Evolutionary conservation across 2,888 invertebrate genomes (phyloP), one percentile per base, ranked within the genome.

Genomic region (Hololepta plana): DNA sequence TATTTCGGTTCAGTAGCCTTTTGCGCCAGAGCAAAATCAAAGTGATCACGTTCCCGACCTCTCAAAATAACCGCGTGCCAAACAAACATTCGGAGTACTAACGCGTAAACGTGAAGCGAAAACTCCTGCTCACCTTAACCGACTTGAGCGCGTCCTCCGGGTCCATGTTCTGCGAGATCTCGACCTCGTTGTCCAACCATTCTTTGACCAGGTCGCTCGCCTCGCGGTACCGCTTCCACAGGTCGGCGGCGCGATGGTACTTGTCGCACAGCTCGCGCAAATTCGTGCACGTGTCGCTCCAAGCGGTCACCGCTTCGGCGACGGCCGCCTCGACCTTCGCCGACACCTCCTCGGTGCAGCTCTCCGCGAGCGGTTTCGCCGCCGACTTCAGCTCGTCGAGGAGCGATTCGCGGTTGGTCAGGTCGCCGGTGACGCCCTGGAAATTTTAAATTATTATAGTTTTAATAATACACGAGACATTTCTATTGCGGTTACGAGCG

Each of bases 151-250:
- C 72, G 51, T 80, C 73, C 24, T 64, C 65, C 9, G 80, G 76
- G 24, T 73, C 62, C 42, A 82, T 59, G 36, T 72, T 66, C 40
- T 70, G 70, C 28, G 76, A 65, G 26, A 63, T 62, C 38, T 72
- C 72, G 63, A 80, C 73, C 51, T 77, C 75, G 47, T 81, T 66
- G 47, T 82, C 79, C 21, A 73, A 67, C 66, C 75, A 81, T 38
- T 66, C 67, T 35, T 73, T 68, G 32, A 84, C 73, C 14, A 73
- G 66, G 22, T 73, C 75, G 29, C 76, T 74, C 5, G 81, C 76
- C 49, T 79, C 77, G 19, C 72, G 66, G 59, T 84, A 84, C 32
- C 72, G 67, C 44, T 72, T 64, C 84, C 84, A 84, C 31, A 84
- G 63, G 24, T 72, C 70, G 29, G 81, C 79, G 3, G 82, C 84